These are phyloP conservation scores for Eulemur rufifrons DNA, from an alignment of 2,113 vertebrate genomes.

Conservation along the genomic window DNA sequence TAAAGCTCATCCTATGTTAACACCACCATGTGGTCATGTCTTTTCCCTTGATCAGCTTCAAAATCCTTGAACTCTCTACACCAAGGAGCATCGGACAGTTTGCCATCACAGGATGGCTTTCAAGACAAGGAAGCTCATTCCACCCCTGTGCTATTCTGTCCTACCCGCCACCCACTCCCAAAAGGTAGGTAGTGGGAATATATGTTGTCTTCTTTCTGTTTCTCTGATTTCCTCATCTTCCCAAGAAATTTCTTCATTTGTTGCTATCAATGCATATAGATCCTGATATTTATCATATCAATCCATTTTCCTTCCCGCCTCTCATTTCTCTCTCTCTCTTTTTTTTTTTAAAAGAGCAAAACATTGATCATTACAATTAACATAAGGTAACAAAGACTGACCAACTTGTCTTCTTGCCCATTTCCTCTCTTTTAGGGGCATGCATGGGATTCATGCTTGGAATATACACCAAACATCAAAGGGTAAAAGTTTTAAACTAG, in stretches of 20 bases:
- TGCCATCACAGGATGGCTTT: neutral
- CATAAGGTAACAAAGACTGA: neutral
- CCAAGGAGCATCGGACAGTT: neutral
- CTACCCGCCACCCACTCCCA: neutral
- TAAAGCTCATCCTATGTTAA: too few species aligned
- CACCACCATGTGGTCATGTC: too few species aligned
- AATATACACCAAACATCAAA: neutral
- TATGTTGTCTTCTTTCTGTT: neutral
- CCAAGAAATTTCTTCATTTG: neutral
- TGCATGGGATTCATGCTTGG: neutral
- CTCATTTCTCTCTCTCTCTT: neutral
- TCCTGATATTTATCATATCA: neutral
- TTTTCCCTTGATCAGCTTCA: too few species aligned
- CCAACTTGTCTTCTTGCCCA: neutral
- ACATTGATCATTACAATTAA: neutral
- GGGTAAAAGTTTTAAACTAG: neutral
- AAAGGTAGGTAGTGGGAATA: neutral
- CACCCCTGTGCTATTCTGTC: neutral
- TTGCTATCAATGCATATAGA: neutral
- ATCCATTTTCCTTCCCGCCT: neutral
- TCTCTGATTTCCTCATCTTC: neutral
- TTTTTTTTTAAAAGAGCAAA: neutral
- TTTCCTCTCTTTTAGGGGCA: neutral
- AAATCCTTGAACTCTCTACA: too few species aligned
- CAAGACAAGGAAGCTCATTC: neutral